Evolutionary conservation across 2,113 vertebrate species (phyloP).

Genomic region (Scopus umbretta): DNA sequence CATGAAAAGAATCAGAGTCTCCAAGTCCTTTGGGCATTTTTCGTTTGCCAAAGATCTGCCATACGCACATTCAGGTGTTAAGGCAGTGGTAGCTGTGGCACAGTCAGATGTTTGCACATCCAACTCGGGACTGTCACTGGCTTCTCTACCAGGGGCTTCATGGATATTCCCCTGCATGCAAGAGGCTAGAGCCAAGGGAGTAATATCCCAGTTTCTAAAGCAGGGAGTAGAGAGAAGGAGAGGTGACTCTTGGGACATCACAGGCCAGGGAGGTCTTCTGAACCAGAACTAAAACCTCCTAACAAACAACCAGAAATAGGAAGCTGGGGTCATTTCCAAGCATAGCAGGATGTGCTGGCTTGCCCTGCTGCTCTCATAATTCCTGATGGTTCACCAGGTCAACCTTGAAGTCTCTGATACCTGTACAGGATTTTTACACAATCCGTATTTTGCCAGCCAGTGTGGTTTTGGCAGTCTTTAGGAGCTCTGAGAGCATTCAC

Average conservation of each 20-base stretch:
- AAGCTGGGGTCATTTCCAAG: background rate
- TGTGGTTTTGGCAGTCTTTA: background rate
- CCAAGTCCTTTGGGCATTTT: background rate
- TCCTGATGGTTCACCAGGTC: background rate
- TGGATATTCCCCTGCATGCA: background rate
- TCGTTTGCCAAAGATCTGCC: background rate
- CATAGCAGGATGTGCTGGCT: background rate
- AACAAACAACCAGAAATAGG: background rate
- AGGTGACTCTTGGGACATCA: too few relatives aligned
- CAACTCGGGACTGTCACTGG: fast-evolving
- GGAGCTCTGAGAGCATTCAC: background rate
- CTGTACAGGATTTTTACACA: background rate
- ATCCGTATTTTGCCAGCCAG: fast-evolving
- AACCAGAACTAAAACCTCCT: background rate
- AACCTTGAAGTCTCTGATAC: background rate
- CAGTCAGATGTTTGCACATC: fast-evolving
- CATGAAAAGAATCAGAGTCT: background rate
- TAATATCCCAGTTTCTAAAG: background rate
- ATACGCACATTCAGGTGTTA: fast-evolving
- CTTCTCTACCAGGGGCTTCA: background rate
- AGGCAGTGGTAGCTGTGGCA: background rate
- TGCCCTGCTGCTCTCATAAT: background rate
- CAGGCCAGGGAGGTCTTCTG: background rate
- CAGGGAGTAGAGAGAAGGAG: background rate
- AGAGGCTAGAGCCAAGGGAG: fast-evolving